Evolutionary conservation across 2,797 vertebrate genomes (phyloP).

Genomic region (Microctenopoma steveboyesi): DNA sequence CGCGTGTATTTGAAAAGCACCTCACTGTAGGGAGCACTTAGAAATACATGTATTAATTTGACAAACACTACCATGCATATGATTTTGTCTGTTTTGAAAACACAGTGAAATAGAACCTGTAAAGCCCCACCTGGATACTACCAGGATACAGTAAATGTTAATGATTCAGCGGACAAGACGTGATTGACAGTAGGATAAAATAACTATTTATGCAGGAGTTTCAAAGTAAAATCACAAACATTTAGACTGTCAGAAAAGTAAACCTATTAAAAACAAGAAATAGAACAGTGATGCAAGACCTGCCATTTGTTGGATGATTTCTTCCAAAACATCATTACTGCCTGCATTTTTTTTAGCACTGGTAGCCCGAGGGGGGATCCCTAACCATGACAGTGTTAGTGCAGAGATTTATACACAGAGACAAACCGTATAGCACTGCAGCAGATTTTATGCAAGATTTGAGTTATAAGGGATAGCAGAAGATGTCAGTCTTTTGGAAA

Average conservation of each 20-base stretch:
- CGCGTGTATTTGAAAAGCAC: constrained; percentile 19
- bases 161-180: constrained; percentile 49
- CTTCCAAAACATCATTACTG: constrained; percentile 33
- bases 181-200: constrained; percentile 47
- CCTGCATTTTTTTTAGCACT: constrained; percentile 36
- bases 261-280: constrained; percentile 53
- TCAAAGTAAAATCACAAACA: constrained; percentile 49
- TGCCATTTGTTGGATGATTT: constrained; percentile 57
- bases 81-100: constrained; percentile 25
- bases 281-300: constrained; percentile 55
- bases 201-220: constrained; percentile 42
- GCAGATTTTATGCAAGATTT: constrained; percentile 56
- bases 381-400: constrained; percentile 51
- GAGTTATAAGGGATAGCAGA: constrained; percentile 38
- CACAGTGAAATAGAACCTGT: constrained; percentile 31
- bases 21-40: constrained; percentile 1
- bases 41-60: constrained; percentile 14
- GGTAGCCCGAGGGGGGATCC: constrained; percentile 54
- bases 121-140: constrained; percentile 34
- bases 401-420: constrained; percentile 49
- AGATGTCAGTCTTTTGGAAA: constrained; percentile 38
- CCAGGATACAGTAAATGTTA: constrained; percentile 34
- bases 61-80: constrained; percentile 35
- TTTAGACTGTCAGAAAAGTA: constrained; percentile 42
- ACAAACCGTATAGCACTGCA: constrained; percentile 22